These are phyloP conservation scores for Nycticryphes semicollaris DNA, from an alignment of 2,113 vertebrate genomes.

Conservation along the genomic window DNA sequence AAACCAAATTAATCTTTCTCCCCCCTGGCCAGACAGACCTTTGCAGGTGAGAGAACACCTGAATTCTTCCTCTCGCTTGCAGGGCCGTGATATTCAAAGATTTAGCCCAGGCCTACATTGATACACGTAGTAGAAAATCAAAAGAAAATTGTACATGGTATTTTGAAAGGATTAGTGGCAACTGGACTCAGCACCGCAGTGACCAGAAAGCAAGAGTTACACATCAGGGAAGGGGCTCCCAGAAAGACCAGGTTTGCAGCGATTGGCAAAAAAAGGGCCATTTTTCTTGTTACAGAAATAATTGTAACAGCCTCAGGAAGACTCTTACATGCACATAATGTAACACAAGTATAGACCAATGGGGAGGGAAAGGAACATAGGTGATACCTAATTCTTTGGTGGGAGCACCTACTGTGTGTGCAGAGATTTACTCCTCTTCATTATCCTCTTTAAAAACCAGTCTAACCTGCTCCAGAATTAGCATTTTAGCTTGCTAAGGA, in stretches of 20 bases:
- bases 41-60: background rate
- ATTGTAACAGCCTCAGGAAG: background rate
- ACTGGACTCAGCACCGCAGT: accelerated
- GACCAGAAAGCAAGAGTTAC: background rate
- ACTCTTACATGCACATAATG: background rate
- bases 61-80: background rate
- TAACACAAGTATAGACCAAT: background rate
- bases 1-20: background rate
- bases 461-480: background rate
- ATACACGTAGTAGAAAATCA: background rate
- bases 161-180: background rate
- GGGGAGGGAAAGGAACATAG: background rate
- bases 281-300: background rate
- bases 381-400: background rate
- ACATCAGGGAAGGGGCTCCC: background rate
- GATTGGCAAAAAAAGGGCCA: background rate
- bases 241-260: background rate
- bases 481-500: background rate
- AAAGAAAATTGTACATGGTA: background rate
- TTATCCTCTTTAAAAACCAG: background rate
- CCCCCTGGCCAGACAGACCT: background rate
- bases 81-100: background rate
- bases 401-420: accelerated
- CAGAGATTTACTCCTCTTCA: background rate
- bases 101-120: background rate